phyloP scores from a whole-genome alignment of 2,888 invertebrate species.

The Creontiades dilutus region DNA sequence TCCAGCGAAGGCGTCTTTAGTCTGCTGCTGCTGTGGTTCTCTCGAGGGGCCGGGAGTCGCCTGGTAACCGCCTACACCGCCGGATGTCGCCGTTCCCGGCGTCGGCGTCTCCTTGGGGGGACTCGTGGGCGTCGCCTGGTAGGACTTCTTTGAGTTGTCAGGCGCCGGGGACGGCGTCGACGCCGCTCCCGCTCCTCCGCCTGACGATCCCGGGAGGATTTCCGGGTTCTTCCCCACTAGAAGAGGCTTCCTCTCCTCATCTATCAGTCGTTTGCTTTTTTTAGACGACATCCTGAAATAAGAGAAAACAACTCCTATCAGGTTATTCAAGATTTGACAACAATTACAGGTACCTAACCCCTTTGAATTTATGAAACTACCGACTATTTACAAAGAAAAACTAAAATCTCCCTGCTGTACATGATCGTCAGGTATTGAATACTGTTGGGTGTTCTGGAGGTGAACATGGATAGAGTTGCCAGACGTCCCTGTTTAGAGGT shows the following conservation, averaged over 20 bases:
- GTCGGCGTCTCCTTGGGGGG: not conserved
- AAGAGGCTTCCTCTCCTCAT: slow-evolving; percentile 65
- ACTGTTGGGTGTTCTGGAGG: no score
- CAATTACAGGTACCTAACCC: no score
- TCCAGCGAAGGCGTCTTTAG: not conserved
- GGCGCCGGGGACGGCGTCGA: not conserved
- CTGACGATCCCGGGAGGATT: slow-evolving; percentile 41
- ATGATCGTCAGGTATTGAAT: no score
- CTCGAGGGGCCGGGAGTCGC: slow-evolving; percentile 30
- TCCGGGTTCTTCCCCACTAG: slow-evolving; percentile 55
- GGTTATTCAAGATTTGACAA: no score
- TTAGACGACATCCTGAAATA: slow-evolving; percentile 60
- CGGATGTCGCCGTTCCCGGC: not conserved
- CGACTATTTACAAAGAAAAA: no score
- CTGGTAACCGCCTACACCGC: slow-evolving; percentile 38
- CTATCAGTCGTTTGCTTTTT: slow-evolving; percentile 54
- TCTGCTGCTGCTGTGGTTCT: not conserved
- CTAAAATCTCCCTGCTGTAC: no score
- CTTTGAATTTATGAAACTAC: no score
- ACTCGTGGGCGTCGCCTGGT: slow-evolving; percentile 25
- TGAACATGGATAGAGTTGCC: no score
- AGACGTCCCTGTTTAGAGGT: no score
- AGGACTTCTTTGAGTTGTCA: slow-evolving; percentile 20
- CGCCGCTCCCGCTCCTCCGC: not conserved
- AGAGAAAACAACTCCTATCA: not conserved